phyloP scores from a whole-genome alignment of 2,888 invertebrate genomes.

The Andrena hattorfiana region DNA sequence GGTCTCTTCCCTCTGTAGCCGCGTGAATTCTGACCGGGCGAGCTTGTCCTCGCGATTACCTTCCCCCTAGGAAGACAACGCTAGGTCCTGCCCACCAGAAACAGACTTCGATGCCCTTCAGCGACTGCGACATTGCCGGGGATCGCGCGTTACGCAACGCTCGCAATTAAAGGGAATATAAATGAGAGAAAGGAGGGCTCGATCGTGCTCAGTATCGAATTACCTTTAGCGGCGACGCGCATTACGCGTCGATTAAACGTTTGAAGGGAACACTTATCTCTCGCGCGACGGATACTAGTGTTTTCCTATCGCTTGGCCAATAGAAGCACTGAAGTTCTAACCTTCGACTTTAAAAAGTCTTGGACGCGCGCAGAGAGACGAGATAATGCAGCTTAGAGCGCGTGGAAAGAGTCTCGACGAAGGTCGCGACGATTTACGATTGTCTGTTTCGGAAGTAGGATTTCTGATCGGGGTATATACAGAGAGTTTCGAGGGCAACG shows the following conservation, averaged over 20 bases:
- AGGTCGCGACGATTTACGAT: background rate
- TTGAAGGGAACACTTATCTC: background rate
- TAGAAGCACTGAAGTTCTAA: background rate
- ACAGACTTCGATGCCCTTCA: conserved; percentile 45
- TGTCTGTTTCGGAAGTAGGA: background rate
- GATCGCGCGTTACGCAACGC: conserved; percentile 52
- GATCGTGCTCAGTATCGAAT: conserved; percentile 18
- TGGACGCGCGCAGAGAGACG: background rate
- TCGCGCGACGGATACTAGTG: too few relatives aligned
- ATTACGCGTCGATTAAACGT: conserved; percentile 11
- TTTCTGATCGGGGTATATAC: background rate
- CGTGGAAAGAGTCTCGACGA: background rate
- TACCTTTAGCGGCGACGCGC: background rate
- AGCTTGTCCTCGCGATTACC: background rate
- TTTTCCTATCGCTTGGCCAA: too few relatives aligned
- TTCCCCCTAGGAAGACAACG: conserved; percentile 9
- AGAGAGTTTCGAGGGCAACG: background rate
- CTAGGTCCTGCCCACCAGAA: background rate
- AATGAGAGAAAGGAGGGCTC: conserved; percentile 69
- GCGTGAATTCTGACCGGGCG: background rate
- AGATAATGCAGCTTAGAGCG: background rate
- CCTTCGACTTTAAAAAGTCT: background rate
- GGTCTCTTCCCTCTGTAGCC: background rate
- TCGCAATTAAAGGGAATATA: conserved; percentile 65
- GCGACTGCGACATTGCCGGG: conserved; percentile 49